Evolutionary conservation across 23 tunicate species (phyloP).

Genomic region (Botrylloides violaceus): DNA sequence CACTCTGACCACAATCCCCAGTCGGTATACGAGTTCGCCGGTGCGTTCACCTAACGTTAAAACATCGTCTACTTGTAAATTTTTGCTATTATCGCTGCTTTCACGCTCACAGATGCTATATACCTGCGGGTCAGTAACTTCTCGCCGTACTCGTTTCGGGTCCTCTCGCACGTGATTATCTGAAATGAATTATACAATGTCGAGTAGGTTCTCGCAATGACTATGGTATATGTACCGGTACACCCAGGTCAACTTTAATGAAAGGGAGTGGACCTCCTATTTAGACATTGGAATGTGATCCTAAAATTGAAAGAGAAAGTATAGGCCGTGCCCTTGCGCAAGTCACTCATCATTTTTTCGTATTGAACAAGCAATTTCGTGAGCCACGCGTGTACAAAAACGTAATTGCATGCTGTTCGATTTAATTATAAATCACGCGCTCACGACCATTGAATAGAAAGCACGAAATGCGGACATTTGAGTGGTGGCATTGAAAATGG

Average conservation of each 20-base stretch:
- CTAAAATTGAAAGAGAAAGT: not conserved
- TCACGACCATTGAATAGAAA: not conserved
- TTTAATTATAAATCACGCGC: not conserved
- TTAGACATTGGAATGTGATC: not conserved
- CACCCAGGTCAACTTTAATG: no score
- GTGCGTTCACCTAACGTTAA: no score
- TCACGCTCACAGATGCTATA: not conserved
- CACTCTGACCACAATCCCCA: not conserved
- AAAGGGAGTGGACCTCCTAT: not conserved
- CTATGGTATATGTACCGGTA: no score
- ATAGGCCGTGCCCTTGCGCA: not conserved
- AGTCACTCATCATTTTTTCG: not conserved
- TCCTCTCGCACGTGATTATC: not conserved
- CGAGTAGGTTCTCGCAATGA: not conserved
- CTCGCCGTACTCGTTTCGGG: not conserved
- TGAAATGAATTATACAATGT: not conserved
- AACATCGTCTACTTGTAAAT: no score
- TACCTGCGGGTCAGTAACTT: not conserved
- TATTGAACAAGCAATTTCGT: not conserved
- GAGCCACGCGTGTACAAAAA: not conserved
- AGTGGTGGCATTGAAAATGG: slow-evolving; percentile 1
- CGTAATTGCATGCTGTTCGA: not conserved
- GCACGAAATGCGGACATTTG: not conserved
- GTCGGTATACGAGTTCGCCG: no score
- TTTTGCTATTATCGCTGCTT: not conserved